phyloP scores from a whole-genome alignment of 2,113 vertebrate species.

The Chaenogobius annularis region DNA sequence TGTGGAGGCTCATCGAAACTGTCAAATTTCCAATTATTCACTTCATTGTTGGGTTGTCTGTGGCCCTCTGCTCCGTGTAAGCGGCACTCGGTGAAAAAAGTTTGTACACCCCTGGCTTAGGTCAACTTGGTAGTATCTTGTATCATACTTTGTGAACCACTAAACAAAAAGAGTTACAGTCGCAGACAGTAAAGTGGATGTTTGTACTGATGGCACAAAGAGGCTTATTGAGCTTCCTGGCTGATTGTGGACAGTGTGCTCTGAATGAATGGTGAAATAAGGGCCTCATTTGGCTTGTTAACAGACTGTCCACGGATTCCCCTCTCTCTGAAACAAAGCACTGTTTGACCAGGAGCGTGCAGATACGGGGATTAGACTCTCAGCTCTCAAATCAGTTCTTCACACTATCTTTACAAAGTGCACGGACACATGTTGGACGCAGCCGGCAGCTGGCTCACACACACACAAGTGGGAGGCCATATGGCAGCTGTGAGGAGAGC shows the following conservation, averaged over 20 bases:
- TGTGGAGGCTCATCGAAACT: no score
- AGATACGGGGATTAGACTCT: conserved; percentile 26
- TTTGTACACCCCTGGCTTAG: no score
- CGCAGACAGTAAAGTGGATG: conserved; percentile 14
- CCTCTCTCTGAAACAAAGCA: conserved; percentile 53
- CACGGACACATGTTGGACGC: background rate
- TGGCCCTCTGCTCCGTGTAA: no score
- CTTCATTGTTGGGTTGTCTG: no score
- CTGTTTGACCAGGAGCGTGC: conserved; percentile 48
- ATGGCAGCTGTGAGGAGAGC: conserved; percentile 2
- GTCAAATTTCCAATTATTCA: no score
- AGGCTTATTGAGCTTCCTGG: conserved; percentile 25
- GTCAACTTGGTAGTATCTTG: background rate
- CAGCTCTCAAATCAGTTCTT: conserved; percentile 1
- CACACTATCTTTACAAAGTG: conserved; percentile 2
- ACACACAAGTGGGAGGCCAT: conserved; percentile 1
- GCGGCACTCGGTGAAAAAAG: no score
- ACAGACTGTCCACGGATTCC: conserved; percentile 36
- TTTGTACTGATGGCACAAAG: conserved; percentile 28
- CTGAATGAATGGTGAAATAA: conserved; percentile 31
- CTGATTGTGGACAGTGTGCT: conserved; percentile 29
- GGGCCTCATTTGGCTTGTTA: conserved; percentile 47
- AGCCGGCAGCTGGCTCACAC: background rate
- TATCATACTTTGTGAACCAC: background rate
- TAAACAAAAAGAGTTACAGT: background rate